These are phyloP conservation scores for Holothuria scabra DNA, from an alignment of 53 echinoderm and acorn worm species.

Conservation along the genomic window DNA sequence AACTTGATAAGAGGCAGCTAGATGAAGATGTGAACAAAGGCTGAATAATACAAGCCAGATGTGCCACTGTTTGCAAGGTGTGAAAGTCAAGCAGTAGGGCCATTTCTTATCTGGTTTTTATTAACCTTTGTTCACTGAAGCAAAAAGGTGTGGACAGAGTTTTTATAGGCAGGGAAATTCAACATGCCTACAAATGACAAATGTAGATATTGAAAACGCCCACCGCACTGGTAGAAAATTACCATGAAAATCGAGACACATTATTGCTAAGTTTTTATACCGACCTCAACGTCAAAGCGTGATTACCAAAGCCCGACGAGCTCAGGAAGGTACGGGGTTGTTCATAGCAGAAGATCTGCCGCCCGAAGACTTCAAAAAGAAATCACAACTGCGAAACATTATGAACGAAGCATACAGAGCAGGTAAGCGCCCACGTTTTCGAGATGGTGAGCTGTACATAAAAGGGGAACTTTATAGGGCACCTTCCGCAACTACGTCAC, in stretches of 20 bases:
- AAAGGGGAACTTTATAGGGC: too few relatives aligned
- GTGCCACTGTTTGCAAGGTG: too few relatives aligned
- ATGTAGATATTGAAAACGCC: slow-evolving; percentile 9
- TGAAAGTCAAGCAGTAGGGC: too few relatives aligned
- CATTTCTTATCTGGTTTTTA: too few relatives aligned
- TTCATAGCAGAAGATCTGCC: slow-evolving; percentile 18
- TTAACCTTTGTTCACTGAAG: too few relatives aligned
- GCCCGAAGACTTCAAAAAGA: not conserved
- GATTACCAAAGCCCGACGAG: not conserved
- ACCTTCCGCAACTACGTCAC: too few relatives aligned
- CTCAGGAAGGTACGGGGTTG: not conserved
- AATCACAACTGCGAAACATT: not conserved
- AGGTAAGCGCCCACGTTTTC: slow-evolving; percentile 2
- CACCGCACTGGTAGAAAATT: slow-evolving; percentile 6
- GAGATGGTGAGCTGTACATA: too few relatives aligned
- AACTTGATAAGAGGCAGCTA: too few relatives aligned
- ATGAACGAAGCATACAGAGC: slow-evolving; percentile 16
- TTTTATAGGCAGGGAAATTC: too few relatives aligned
- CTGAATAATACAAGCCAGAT: too few relatives aligned
- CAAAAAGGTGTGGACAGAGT: too few relatives aligned
- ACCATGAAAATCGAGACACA: not conserved
- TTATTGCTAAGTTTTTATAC: slow-evolving; percentile 11
- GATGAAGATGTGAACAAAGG: too few relatives aligned
- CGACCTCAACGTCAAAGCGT: not conserved
- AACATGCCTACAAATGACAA: not conserved